Evolutionary conservation across 1,140 invertebrate genomes (phyloP), one percentile per base, ranked within the genome.

Genomic region (Copidosoma floridanum): DNA sequence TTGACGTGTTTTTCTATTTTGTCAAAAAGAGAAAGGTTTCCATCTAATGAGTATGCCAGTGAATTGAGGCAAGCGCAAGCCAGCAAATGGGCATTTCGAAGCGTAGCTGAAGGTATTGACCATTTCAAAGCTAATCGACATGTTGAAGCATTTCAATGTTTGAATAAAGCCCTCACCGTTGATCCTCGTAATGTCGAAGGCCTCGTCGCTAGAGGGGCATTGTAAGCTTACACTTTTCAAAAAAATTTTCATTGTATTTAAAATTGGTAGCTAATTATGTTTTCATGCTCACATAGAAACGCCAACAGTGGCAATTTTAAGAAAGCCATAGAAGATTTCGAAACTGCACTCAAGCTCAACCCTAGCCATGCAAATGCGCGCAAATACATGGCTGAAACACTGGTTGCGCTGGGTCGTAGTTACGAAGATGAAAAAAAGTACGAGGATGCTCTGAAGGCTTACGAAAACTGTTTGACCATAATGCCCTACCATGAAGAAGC

Each of bases 121-220:
- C 89, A 93, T 82, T 97, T 97, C 80, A 97, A 97, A 80, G 86
- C 88, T 56, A 93, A 93, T 38, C 85, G 92, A 70, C 89, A 94
- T 71, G 86, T 90, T 5, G 94, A 97, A 83, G 95, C 95, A 38
- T 96, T 97, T 80, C 94, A 97, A 74, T 94, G 92, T 71, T 83
- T 97, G 1, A 97, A 97, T 79, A 94, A 94, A 80, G 94, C 94
- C 2, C 80, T 98, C 2, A 90, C 88, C 72, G 95, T 97, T 68
- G 95, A 97, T 83, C 87, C 90, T 8, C 84, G 89, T 65, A 97
- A 97, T 83, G 93, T 97, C 1, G 95, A 98, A 82, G 95, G 93
- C 44, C 81, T 96, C 41, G 94, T 97, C 1, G 95, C 95, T 11
- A 84, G 94, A 74, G 95, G 94, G 65, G 94, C 94, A 44, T 78